phyloP scores from a whole-genome alignment of 2,888 invertebrate genomes.

The Sisyra nigra region DNA sequence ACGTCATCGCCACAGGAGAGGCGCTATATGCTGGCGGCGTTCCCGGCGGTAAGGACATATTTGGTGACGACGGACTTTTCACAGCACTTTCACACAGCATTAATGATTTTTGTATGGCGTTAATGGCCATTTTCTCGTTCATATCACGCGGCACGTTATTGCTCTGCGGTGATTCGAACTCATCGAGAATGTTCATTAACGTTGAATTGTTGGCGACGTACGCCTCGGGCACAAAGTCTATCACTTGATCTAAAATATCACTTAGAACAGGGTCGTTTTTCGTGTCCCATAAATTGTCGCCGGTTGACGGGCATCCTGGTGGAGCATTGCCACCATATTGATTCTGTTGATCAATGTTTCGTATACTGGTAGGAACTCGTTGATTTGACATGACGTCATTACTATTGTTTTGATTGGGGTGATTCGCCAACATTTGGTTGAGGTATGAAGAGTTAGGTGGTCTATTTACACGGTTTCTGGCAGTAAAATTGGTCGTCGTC shows the following conservation, averaged over 20 bases:
- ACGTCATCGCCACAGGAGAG: constrained; percentile 18
- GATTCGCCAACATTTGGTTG: constrained; percentile 23
- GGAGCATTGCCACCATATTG: constrained; percentile 20
- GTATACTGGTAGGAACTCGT: constrained; percentile 12
- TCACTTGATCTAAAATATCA: constrained; percentile 71
- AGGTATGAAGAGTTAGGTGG: constrained; percentile 24
- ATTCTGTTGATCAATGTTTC: constrained; percentile 29
- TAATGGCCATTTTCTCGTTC: constrained; percentile 69
- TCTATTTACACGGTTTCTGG: constrained; percentile 12
- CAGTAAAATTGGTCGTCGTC: constrained; percentile 9
- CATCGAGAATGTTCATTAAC: constrained; percentile 26
- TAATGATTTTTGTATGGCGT: constrained; percentile 76
- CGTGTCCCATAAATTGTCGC: constrained; percentile 26
- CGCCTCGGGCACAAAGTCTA: constrained; percentile 60
- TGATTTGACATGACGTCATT: constrained; percentile 13
- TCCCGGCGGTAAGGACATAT: constrained; percentile 28
- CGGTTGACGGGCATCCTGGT: constrained; percentile 20
- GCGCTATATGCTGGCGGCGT: constrained; percentile 43
- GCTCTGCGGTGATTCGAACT: constrained; percentile 21
- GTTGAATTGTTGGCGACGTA: constrained; percentile 24
- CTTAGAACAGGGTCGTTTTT: constrained; percentile 57
- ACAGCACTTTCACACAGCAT: constrained; percentile 63
- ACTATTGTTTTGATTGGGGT: constrained; percentile 16
- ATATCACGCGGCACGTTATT: constrained; percentile 26
- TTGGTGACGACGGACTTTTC: constrained; percentile 42